Conservation (phyloP, 2,113 vertebrate genomes). For the Tiliqua scincoides region DNA sequence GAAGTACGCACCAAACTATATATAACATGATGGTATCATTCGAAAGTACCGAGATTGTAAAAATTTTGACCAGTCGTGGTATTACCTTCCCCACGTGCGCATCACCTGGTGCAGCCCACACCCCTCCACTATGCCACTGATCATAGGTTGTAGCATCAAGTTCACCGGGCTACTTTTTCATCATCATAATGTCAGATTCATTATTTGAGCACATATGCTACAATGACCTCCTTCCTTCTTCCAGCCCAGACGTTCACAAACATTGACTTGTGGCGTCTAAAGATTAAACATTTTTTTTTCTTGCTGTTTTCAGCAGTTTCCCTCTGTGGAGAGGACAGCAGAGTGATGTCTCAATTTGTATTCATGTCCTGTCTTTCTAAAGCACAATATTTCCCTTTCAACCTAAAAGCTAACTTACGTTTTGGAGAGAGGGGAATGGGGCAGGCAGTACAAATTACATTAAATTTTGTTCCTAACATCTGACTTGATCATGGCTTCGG, state of each 20-base stretch:
- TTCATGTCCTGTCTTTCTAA: conserved; percentile 55
- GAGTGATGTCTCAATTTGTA: conserved; percentile 62
- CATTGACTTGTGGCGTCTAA: conserved; percentile 41
- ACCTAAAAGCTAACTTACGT: conserved; percentile 46
- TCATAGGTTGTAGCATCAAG: conserved; percentile 58
- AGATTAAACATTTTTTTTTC: conserved; percentile 54
- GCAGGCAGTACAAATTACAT: conserved; percentile 37
- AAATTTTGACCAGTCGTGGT: too few relatives aligned
- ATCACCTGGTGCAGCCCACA: too few relatives aligned
- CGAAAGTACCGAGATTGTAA: too few relatives aligned
- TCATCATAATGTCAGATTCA: conserved; percentile 62
- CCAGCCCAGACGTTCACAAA: conserved; percentile 9
- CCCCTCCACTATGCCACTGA: too few relatives aligned
- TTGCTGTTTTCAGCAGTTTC: conserved; percentile 64
- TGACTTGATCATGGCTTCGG: not conserved
- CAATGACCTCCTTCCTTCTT: conserved; percentile 53
- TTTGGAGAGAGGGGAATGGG: conserved; percentile 33
- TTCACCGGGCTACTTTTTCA: conserved; percentile 64
- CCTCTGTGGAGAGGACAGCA: conserved; percentile 41
- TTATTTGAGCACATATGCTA: conserved; percentile 71
- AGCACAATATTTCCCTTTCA: conserved; percentile 55
- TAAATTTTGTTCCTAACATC: not conserved
- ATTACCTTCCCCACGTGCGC: too few relatives aligned
- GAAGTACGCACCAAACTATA: too few relatives aligned
- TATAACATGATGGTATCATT: too few relatives aligned